Conservation (phyloP, 2,113 vertebrate species). For the Corynorhinus townsendii region DNA sequence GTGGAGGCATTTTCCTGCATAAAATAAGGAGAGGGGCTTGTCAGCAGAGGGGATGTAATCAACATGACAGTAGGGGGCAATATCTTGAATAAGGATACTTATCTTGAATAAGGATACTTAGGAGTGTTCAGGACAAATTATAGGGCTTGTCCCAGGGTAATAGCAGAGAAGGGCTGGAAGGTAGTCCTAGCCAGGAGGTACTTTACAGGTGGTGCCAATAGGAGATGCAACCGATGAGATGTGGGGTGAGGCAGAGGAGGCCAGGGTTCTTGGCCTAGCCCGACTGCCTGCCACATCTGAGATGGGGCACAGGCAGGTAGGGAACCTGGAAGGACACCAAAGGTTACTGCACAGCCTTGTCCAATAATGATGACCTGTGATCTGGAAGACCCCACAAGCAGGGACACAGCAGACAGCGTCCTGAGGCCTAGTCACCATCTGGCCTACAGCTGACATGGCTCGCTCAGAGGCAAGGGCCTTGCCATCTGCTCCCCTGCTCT, state of each 20-base stretch:
- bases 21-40: neutral
- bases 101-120: neutral
- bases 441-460: conserved; percentile 9
- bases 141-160: neutral
- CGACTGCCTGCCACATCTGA: neutral
- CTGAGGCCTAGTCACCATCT: conserved; percentile 10
- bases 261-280: neutral
- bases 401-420: neutral
- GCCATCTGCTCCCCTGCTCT: conserved; percentile 15
- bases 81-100: neutral
- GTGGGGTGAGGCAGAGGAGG: neutral
- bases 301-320: too few relatives aligned
- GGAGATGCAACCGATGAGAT: neutral
- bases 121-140: neutral
- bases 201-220: rapidly evolving
- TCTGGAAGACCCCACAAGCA: neutral
- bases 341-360: neutral
- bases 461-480: neutral
- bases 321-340: neutral
- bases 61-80: neutral
- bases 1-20: neutral
- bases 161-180: neutral
- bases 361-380: neutral
- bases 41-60: neutral
- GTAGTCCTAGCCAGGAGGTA: neutral